Evolutionary conservation across 2,888 invertebrate genomes (phyloP), one percentile per base, ranked within the genome.

Genomic region (Luffia ferchaultella): DNA sequence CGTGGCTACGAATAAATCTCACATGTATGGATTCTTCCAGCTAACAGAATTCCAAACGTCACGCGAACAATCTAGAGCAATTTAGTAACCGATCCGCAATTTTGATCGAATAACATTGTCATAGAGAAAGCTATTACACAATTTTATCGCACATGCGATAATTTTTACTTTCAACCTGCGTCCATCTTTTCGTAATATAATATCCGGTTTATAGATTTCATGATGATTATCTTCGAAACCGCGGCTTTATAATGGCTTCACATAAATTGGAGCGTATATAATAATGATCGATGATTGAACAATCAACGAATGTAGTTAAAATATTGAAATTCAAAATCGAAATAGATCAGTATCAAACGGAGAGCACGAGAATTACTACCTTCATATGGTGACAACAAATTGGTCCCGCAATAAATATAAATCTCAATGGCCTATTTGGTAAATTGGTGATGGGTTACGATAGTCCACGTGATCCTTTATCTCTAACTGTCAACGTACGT

Each of bases 1-100:
- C n/a, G n/a, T n/a, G n/a, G n/a, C n/a, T n/a, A 30, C 30, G 30
- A 30, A 41, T 43, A 43, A 49, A 49, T 19, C 48, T 42, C 43
- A 20, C n/a, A 49, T 42, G 19, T 17, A 30, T 53, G 54, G 64
- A 63, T 48, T 18, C 43, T n/a, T 44, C 48, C 16, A 19, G 43
- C 43, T 12, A 15, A n/a, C 20, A 18, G 49, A 45, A 49, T 52
- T 42, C 46, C 15, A 20, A 42, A 20, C 49, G 48, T 51, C 52
- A 49, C 52, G 52, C 52, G 30, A 52, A 41, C 49, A n/a, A 52
- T 41, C 40, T 52, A 46, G 18, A 49, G 42, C 46, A 43, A 52
- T 52, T 52, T 52, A 50, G 50, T 46, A 45, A 43, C 42, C 49
- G 43, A 50, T 46, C 43, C 49, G 49, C 50, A 50, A 52, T 50